Evolutionary conservation across 2,113 vertebrate species (phyloP).

Genomic region (Tonatia bakeri): DNA sequence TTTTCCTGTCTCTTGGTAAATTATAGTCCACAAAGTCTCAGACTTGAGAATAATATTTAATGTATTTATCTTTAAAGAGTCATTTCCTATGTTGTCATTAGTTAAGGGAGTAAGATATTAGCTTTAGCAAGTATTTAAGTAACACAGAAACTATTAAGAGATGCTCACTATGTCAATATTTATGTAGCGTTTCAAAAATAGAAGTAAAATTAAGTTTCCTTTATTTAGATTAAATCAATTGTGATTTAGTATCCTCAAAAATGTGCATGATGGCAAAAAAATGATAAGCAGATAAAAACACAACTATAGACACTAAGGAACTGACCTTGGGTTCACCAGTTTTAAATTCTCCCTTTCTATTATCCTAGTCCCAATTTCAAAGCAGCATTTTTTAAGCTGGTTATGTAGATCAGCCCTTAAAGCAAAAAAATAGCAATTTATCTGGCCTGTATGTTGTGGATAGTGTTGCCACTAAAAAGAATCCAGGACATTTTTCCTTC

Average conservation of each 20-base stretch:
- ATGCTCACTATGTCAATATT: slow-evolving; percentile 64
- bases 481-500: slow-evolving; percentile 90
- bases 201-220: slow-evolving; percentile 56
- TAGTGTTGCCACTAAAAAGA: slow-evolving; percentile 84
- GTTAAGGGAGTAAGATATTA: slow-evolving; percentile 69
- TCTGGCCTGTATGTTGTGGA: slow-evolving; percentile 74
- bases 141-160: slow-evolving; percentile 69
- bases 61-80: slow-evolving; percentile 70
- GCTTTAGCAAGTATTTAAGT: slow-evolving; percentile 71
- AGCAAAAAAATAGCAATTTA: slow-evolving; percentile 79
- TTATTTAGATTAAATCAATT: slow-evolving; percentile 63
- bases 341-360: slow-evolving; percentile 61
- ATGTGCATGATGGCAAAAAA: slow-evolving; percentile 55
- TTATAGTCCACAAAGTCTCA: slow-evolving; percentile 54
- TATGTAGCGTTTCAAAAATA: slow-evolving; percentile 57
- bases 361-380: slow-evolving; percentile 47
- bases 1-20: slow-evolving; percentile 75
- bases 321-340: slow-evolving; percentile 67
- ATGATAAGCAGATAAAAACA: slow-evolving; percentile 54
- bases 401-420: slow-evolving; percentile 74
- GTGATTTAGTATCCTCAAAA: slow-evolving; percentile 52
- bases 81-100: slow-evolving; percentile 68
- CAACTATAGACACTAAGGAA: slow-evolving; percentile 47
- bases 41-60: slow-evolving; percentile 73
- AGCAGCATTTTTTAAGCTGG: slow-evolving; percentile 52